A percentile compares a stretch with the other conserved stretches of the same genome.
Evolutionary conservation across 2,113 vertebrate species (phyloP).

Genomic region (Apaloderma vittatum): DNA sequence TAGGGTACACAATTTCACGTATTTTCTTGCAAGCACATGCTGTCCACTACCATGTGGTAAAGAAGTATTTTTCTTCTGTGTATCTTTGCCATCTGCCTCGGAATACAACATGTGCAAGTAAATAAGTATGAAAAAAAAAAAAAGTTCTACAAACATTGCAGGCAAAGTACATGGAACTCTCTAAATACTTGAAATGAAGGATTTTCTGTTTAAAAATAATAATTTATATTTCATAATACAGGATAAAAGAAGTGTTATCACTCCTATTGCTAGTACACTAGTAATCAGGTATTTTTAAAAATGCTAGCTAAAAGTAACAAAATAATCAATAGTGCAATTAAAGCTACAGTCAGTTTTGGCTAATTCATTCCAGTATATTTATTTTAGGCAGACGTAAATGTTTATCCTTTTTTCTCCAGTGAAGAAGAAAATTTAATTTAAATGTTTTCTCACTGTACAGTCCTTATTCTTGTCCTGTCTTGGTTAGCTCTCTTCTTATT

Average conservation of each 20-base stretch:
- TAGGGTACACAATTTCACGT: background rate
- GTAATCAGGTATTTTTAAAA: background rate
- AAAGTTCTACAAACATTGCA: background rate
- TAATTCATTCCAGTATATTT: background rate
- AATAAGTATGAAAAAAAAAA: background rate
- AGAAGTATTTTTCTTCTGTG: background rate
- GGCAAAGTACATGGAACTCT: background rate
- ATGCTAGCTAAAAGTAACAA: background rate
- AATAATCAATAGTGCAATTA: background rate
- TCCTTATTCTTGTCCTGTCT: background rate
- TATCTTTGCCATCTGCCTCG: background rate
- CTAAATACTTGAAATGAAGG: background rate
- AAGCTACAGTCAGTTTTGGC: background rate
- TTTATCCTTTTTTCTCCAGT: background rate
- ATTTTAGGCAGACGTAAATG: background rate
- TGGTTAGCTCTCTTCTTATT: constrained; percentile 18
- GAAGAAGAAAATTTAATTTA: constrained; percentile 20
- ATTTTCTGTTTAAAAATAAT: background rate
- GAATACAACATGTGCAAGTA: background rate
- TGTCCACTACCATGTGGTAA: background rate
- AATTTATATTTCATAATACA: background rate
- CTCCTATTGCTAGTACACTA: background rate
- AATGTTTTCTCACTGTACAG: background rate
- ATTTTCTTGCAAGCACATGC: background rate
- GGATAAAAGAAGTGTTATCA: background rate